A percentile compares a stretch with the other conserved stretches of the same genome.
Evolutionary conservation across 2,113 vertebrate species (phyloP).

Genomic region (Eubucco bourcierii): DNA sequence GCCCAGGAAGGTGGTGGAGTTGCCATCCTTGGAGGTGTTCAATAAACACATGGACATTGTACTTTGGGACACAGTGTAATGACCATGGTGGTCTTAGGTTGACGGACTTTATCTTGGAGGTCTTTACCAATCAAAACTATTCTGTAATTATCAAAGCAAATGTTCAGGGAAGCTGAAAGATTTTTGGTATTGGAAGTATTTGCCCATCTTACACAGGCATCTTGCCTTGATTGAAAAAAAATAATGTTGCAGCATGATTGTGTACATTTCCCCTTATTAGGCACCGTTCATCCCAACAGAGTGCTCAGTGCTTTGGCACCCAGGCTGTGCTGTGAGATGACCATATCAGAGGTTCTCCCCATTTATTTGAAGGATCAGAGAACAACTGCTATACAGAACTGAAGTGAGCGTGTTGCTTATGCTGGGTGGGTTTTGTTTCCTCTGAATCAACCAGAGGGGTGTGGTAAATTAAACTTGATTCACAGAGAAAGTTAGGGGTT

Average conservation of each 20-base stretch:
- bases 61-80: too few species aligned
- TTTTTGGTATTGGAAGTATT: neutral
- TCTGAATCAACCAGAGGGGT: neutral
- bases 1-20: too few species aligned
- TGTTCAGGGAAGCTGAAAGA: neutral
- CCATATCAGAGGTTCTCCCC: fast-evolving
- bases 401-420: neutral
- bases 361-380: neutral
- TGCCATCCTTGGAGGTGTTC: too few species aligned
- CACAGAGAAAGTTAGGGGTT: neutral
- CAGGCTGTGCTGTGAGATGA: neutral
- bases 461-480: neutral
- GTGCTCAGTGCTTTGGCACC: neutral
- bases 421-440: neutral
- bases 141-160: neutral
- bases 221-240: neutral
- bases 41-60: too few species aligned
- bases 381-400: too few species aligned
- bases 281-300: neutral
- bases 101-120: too few species aligned
- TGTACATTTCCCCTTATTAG: neutral
- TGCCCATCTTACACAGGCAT: neutral
- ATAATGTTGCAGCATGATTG: neutral
- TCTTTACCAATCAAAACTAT: too few species aligned
- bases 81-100: too few species aligned